Conservation (phyloP, 2,797 vertebrate species). For the Diglossa cyanea region DNA sequence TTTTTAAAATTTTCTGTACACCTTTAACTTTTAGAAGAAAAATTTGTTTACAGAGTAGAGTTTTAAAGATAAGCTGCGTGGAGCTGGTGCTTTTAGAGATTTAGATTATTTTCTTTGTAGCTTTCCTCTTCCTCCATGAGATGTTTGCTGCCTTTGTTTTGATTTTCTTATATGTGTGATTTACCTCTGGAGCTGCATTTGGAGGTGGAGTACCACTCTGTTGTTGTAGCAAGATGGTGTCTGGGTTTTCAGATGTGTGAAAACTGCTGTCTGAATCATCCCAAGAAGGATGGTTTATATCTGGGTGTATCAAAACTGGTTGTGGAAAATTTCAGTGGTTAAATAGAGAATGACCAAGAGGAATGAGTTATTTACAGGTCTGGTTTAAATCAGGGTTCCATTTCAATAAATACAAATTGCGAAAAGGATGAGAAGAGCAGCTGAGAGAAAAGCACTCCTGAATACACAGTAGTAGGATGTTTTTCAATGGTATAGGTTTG, state of each 20-base stretch:
- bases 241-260: conserved; percentile 46
- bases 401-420: conserved; percentile 36
- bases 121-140: conserved; percentile 26
- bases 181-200: conserved; percentile 51
- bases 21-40: background rate
- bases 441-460: conserved; percentile 34
- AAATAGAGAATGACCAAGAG: conserved; percentile 35
- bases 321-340: conserved; percentile 58
- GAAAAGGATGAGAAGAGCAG: conserved; percentile 41
- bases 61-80: background rate
- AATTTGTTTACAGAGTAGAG: background rate
- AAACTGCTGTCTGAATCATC: conserved; percentile 49
- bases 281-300: conserved; percentile 32
- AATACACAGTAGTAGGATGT: conserved; percentile 7
- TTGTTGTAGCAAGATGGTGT: conserved; percentile 27
- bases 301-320: conserved; percentile 28
- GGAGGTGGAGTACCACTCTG: conserved; percentile 37
- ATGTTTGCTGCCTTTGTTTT: conserved; percentile 37
- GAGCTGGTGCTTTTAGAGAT: background rate
- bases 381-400: conserved; percentile 53
- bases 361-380: conserved; percentile 35
- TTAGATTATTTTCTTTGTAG: background rate
- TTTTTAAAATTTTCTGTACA: background rate
- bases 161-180: conserved; percentile 38
- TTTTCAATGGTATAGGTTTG: conserved; percentile 54